Conservation (phyloP, 2,113 vertebrate genomes). For the Cromileptes altivelis region DNA sequence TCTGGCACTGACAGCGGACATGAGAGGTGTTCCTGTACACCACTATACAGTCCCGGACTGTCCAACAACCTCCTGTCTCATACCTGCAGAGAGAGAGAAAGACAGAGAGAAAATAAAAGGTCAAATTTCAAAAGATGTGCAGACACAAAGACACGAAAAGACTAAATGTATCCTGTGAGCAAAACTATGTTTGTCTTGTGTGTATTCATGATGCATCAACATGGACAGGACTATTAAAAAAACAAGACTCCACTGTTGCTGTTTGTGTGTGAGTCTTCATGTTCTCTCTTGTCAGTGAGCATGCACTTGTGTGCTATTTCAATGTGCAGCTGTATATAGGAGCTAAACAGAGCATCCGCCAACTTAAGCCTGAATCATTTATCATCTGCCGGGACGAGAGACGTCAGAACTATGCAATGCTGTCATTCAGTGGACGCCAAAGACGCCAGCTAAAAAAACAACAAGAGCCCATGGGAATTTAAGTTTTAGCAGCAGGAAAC, state of each 20-base stretch:
- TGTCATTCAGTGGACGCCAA: too few species aligned
- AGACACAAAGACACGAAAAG: background rate
- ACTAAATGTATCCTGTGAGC: background rate
- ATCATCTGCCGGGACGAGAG: too few species aligned
- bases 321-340: too few species aligned
- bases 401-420: too few species aligned
- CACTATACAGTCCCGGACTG: constrained; percentile 93
- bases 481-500: too few species aligned
- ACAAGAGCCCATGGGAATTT: too few species aligned
- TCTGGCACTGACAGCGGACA: constrained; percentile 96
- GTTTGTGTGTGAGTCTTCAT: background rate
- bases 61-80: constrained; percentile 92
- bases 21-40: constrained; percentile 96
- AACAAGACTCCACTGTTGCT: background rate
- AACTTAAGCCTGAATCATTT: too few species aligned
- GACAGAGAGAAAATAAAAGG: background rate
- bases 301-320: too few species aligned
- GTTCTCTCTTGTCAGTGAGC: too few species aligned
- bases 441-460: too few species aligned
- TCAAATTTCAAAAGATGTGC: background rate
- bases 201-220: background rate
- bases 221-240: background rate
- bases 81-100: constrained; percentile 82
- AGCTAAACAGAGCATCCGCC: too few species aligned
- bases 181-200: background rate